A percentile compares a stretch with the other conserved stretches of the same genome.
phyloP scores from a whole-genome alignment of 2,113 vertebrate genomes.

The Nycticorax nycticorax region DNA sequence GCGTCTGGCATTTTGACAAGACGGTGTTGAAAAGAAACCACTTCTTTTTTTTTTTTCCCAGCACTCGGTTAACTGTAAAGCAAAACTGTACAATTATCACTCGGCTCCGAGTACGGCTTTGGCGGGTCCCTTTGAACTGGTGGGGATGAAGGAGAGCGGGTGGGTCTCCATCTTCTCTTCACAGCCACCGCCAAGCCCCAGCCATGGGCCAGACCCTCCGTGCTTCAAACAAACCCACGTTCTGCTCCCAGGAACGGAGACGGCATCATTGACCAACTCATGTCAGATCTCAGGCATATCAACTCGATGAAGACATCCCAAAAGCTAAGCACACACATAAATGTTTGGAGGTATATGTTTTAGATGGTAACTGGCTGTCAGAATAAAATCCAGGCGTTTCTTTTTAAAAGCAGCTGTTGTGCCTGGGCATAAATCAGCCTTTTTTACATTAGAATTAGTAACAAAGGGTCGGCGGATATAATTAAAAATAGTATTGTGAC shows the following conservation, averaged over 20 bases:
- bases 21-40: constrained; percentile 56
- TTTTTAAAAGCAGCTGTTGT: not conserved
- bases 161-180: not conserved
- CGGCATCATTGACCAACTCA: rapidly evolving
- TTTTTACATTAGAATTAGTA: not conserved
- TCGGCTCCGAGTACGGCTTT: not conserved
- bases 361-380: not conserved
- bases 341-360: not conserved
- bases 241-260: not conserved
- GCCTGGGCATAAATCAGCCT: not conserved
- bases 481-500: not conserved
- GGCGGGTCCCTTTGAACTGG: not conserved
- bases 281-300: not conserved
- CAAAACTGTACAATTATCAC: constrained; percentile 64
- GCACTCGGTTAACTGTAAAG: constrained; percentile 52
- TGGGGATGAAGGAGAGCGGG: not conserved
- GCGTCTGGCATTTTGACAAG: constrained; percentile 74
- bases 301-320: not conserved
- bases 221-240: rapidly evolving
- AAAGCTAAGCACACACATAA: not conserved
- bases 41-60: constrained; percentile 8
- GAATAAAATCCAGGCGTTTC: not conserved
- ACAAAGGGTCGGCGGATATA: not conserved
- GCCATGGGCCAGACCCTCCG: rapidly evolving
- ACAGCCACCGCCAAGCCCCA: not conserved